Evolutionary conservation across 2,113 vertebrate genomes (phyloP).

Genomic region (Pao palembangensis): DNA sequence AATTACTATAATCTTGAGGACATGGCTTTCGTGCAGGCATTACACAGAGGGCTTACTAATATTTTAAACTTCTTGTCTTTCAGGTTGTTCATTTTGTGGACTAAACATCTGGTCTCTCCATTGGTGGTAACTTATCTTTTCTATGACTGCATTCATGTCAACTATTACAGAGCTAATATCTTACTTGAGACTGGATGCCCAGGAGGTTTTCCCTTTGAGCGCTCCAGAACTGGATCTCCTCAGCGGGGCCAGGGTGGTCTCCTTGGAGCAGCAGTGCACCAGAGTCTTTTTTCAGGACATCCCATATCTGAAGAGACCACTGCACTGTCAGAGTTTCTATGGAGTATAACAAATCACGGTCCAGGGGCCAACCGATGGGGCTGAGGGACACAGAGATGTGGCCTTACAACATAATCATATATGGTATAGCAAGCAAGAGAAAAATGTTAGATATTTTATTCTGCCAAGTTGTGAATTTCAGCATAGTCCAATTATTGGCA

Average conservation of each 20-base stretch:
- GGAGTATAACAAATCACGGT: slow-evolving; percentile 70
- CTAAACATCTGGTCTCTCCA: no score
- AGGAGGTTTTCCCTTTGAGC: slow-evolving; percentile 70
- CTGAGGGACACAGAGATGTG: slow-evolving; percentile 44
- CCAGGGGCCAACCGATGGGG: slow-evolving; percentile 59
- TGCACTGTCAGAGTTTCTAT: slow-evolving; percentile 74
- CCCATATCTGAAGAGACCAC: slow-evolving; percentile 67
- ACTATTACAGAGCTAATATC: neutral
- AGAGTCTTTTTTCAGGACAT: slow-evolving; percentile 72
- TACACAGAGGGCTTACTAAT: no score
- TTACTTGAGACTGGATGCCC: slow-evolving; percentile 75
- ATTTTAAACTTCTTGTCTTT: no score
- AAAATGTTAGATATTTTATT: neutral
- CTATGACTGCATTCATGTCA: neutral
- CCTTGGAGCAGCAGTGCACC: slow-evolving; percentile 54
- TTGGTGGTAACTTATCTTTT: no score
- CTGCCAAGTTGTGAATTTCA: neutral
- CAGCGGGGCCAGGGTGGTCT: slow-evolving; percentile 67
- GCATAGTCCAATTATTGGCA: no score
- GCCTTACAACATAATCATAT: slow-evolving; percentile 5
- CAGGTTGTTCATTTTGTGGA: no score
- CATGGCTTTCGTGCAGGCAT: no score
- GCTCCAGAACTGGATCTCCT: slow-evolving; percentile 78
- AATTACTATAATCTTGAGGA: no score
- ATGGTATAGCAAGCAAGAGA: neutral